Base-by-base conservation (phyloP, 2,888 invertebrate genomes). In the Eilema griseolum region DNA sequence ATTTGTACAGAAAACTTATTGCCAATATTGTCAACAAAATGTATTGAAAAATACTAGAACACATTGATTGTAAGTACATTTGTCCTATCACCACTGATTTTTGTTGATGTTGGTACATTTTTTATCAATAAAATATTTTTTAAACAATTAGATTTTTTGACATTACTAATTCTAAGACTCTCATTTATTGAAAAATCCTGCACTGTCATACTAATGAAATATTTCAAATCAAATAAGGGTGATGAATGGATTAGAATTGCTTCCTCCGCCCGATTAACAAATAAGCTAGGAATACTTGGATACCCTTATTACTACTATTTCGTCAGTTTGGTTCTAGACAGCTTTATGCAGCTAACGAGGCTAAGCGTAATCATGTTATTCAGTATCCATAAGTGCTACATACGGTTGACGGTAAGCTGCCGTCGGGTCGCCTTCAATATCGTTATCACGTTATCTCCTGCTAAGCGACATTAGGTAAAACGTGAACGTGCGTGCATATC, bases 401-500 rank as follows among this genome's bases (percentile, higher is more conserved):
- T 59, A 26, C 26, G n/a, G 52, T n/a, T 24, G 57, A 26, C 26
- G 26, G 57, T 59, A 16, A 24, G 57, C 61, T 61, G 28, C 20
- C 23, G 37, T 11, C 1, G 10, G n/a, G 59, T 67, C 60, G 69
- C 57, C 68, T 70, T 75, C 70, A 77, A 76, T 77, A 76, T 74
- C 73, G 80, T 85, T 79, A 83, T 73, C 78, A 70, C 72, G 66
- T 82, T 79, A 86, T 80, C 76, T 76, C n/a, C 33, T 73, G 67
- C 74, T 80, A 73, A 77, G 73, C 69, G 76, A 76, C 78, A 80
- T 84, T 84, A 84, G 85, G 84, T 85, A 83, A 84, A 79, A 83
- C 78, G 86, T 84, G 82, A 68, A 70, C 81, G 72, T 71, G 83
- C 76, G 72, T 86, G 89, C 89, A 89, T 88, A 88, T 87, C 84